These are phyloP conservation scores for Patiria pectinifera DNA, from an alignment of 53 echinoderm and acorn worm species.

Conservation along the genomic window DNA sequence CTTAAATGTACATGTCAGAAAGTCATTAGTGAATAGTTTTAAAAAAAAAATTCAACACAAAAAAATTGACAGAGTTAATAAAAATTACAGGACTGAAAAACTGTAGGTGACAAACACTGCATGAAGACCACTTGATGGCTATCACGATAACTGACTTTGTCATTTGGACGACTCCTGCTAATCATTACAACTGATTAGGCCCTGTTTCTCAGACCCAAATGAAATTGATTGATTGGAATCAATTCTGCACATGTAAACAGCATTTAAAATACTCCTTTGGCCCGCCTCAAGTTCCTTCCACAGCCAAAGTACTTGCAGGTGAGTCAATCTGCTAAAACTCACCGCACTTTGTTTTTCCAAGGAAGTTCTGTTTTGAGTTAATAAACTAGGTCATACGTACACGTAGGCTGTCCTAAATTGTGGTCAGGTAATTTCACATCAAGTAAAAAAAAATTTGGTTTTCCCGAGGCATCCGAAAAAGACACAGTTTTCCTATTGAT, in stretches of 20 bases:
- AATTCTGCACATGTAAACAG: neutral
- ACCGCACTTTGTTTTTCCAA: neutral
- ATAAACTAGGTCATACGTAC: neutral
- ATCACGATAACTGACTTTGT: neutral
- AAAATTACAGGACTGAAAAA: no score
- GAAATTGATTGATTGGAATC: neutral
- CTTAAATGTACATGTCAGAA: no score
- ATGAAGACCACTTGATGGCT: neutral
- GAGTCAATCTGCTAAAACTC: neutral
- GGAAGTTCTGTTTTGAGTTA: neutral
- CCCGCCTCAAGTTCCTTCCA: neutral
- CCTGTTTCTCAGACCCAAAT: neutral
- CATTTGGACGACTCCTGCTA: neutral
- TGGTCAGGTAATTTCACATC: no score
- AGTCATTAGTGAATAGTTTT: no score
- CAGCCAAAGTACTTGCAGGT: constrained; percentile 2
- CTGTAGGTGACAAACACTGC: neutral
- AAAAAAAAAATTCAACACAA: no score
- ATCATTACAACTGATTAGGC: neutral
- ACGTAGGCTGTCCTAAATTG: neutral
- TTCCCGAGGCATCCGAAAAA: no score
- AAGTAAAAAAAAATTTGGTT: no score
- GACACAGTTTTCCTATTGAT: no score
- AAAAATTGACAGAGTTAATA: no score
- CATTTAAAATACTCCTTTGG: neutral